Base-by-base conservation (phyloP, 1,140 invertebrate species). In the Ceratina japonica region DNA sequence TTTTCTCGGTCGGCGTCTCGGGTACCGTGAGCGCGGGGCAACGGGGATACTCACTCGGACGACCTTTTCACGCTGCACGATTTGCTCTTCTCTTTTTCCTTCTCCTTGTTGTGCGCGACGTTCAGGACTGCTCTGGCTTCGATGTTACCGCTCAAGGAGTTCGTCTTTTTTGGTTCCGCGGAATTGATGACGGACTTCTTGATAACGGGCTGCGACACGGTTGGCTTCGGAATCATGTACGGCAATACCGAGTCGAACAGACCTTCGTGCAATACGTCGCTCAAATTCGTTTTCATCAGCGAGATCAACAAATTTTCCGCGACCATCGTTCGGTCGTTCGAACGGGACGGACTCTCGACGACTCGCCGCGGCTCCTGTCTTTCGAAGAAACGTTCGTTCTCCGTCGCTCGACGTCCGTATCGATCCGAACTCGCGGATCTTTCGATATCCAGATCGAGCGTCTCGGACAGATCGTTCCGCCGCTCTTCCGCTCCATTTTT, bases 171-270 rank as follows among this genome's bases (percentile, higher is more conserved):
- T 0, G 92, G 54, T 59, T 94, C 94, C 0, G 44, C 52, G 18
- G 37, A 44, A 10, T 84, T 88, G 0, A 86, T 82, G 8, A 86
- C 66, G 0, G 91, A 70, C 85, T 94, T 95, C 82, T 94, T 94
- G 52, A 94, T 94, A 27, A 93, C 90, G 15, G 94, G 93, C 63
- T 93, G 92, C 69, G 94, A 94, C 62, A 91, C 49, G 0, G 78
- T 65, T 12, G 89, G 70, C 59, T 89, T 92, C 16, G 94, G 93
- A 76, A 95, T 91, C 84, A 96, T 93, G 79, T 95, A 96, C 0
- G 96, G 95, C 13, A 97, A 87, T 74, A 97, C 95, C 0, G 96
- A 96, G 90, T 97, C 96, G 24, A 97, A 90, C 74, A 97, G 93
- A 27, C 96, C 96, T 92, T 97, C 96, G 64, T 96, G 95, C 70